Evolutionary conservation across 2,797 vertebrate genomes (phyloP).

Genomic region (Strix occidentalis): DNA sequence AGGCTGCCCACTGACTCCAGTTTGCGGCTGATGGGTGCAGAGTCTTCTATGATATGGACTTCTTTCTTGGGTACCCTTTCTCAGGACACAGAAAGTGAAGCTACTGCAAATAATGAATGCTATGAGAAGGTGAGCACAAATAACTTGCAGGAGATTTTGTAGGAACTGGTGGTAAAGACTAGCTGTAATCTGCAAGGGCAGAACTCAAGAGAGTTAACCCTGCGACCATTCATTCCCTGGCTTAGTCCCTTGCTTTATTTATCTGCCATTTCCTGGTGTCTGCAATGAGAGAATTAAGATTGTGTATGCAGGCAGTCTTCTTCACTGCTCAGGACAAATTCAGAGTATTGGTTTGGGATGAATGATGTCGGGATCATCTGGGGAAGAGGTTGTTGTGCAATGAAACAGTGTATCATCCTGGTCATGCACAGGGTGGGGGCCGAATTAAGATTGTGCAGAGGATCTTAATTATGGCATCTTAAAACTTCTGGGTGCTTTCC

Average conservation of each 20-base stretch:
- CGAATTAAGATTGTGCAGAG: neutral
- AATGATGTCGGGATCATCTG: neutral
- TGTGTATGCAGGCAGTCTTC: neutral
- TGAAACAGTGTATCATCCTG: neutral
- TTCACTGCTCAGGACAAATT: neutral
- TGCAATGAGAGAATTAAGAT: neutral
- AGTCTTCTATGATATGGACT: neutral
- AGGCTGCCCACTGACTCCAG: neutral
- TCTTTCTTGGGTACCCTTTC: neutral
- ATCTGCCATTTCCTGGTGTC: neutral
- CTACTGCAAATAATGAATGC: neutral
- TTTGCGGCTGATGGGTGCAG: neutral
- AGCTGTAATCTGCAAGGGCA: neutral
- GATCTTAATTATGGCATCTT: neutral
- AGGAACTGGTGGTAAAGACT: neutral
- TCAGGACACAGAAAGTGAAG: neutral
- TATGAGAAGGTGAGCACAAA: neutral
- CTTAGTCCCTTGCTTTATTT: neutral
- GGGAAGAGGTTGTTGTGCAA: neutral
- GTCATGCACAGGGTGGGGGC: neutral
- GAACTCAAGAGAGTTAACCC: neutral
- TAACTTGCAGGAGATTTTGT: neutral
- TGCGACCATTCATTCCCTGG: neutral
- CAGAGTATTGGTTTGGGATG: neutral
- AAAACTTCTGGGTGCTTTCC: neutral